These are phyloP conservation scores for Boulengeromyrus knoepffleri DNA, from an alignment of 2,113 vertebrate genomes.

Conservation along the genomic window DNA sequence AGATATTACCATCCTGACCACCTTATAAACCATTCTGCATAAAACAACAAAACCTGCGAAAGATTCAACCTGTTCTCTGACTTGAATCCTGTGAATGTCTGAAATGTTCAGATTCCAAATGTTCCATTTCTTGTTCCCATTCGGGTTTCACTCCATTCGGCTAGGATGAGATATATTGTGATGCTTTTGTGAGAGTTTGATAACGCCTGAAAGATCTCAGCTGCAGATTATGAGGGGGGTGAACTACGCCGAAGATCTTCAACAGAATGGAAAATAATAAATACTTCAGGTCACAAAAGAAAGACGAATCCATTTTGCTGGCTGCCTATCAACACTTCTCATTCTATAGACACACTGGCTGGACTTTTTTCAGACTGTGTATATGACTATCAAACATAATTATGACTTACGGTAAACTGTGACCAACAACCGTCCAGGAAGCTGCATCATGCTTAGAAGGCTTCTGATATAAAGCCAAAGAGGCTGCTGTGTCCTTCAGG, in stretches of 20 bases:
- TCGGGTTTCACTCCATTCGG: not conserved
- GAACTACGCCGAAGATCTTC: not conserved
- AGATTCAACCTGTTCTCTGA: not conserved
- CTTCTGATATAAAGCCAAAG: not conserved
- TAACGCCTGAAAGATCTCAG: not conserved
- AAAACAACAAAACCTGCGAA: not conserved
- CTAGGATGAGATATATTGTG: not conserved
- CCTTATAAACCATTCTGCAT: not conserved
- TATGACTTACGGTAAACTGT: not conserved
- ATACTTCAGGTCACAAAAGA: not conserved
- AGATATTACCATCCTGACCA: not conserved
- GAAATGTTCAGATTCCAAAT: not conserved
- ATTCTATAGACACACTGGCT: not conserved
- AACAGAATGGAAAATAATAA: not conserved
- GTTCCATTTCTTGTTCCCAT: not conserved
- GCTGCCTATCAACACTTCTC: not conserved
- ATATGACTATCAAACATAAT: not conserved
- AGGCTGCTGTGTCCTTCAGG: not conserved
- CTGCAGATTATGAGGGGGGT: not conserved
- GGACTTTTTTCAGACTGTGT: not conserved
- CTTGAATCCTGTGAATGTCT: not conserved
- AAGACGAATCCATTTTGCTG: not conserved
- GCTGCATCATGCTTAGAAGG: not conserved
- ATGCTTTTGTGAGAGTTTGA: not conserved
- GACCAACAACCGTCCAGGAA: not conserved